Conservation (phyloP, 2,113 vertebrate species). For the Trichechus manatus region DNA sequence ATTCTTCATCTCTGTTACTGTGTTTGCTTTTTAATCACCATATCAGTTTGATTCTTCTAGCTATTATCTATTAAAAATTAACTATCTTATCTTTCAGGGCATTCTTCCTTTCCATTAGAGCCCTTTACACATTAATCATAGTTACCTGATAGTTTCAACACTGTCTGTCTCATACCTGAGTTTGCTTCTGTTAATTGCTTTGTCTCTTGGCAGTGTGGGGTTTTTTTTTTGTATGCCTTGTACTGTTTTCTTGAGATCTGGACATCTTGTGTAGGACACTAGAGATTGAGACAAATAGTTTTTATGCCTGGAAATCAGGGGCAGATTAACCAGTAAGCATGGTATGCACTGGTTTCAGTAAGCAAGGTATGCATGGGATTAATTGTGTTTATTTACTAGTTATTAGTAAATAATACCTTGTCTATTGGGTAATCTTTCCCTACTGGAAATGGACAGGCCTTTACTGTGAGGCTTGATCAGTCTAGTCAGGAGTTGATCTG, state of each 20-base stretch:
- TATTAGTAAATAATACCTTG: too few relatives aligned
- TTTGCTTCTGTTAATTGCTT: conserved; percentile 27
- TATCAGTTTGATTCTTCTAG: background rate
- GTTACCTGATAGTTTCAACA: background rate
- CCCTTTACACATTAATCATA: background rate
- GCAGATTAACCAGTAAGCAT: too few relatives aligned
- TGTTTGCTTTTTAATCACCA: background rate
- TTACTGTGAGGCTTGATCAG: background rate
- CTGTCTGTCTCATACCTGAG: background rate
- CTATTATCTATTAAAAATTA: conserved; percentile 27
- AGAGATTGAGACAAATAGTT: background rate
- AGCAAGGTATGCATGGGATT: too few relatives aligned
- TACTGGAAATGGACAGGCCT: background rate
- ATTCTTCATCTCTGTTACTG: background rate
- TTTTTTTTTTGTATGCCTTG: background rate
- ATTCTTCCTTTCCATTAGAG: background rate
- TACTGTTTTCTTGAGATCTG: background rate
- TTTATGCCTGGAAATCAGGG: background rate
- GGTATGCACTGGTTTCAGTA: too few relatives aligned
- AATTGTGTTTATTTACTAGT: too few relatives aligned
- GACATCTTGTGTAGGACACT: background rate
- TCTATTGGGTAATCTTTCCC: too few relatives aligned
- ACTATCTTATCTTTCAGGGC: conserved; percentile 2
- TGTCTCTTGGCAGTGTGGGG: background rate
- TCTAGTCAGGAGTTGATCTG: background rate